Conservation (phyloP, 2,113 vertebrate genomes). For the Puffinus mauretanicus region DNA sequence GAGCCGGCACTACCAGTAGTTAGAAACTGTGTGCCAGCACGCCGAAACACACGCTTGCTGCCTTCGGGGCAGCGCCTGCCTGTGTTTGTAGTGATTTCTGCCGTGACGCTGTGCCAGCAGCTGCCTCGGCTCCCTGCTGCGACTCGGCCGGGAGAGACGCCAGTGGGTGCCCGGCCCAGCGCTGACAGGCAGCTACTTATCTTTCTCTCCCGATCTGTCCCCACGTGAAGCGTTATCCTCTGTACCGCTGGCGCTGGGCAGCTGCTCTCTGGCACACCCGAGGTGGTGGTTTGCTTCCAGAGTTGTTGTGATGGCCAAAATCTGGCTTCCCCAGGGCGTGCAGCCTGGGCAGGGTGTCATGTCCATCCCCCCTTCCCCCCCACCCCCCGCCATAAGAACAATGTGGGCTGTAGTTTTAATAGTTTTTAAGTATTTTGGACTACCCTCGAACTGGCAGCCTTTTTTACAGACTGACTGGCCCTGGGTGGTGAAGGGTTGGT, state of each 20-base stretch:
- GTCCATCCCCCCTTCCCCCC: background rate
- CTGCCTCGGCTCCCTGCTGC: background rate
- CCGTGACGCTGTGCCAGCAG: background rate
- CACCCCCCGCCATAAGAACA: background rate
- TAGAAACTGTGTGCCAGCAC: background rate
- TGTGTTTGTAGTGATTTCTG: background rate
- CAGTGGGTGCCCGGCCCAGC: background rate
- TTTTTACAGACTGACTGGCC: background rate
- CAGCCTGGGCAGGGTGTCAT: background rate
- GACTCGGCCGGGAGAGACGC: background rate
- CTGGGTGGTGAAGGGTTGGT: background rate
- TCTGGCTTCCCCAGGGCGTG: background rate
- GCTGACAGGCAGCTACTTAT: background rate
- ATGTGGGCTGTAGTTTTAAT: background rate
- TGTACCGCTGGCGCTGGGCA: background rate
- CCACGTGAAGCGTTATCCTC: background rate
- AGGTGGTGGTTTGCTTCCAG: background rate
- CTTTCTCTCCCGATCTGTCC: background rate
- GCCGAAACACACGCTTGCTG: fast-evolving
- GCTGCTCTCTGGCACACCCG: background rate
- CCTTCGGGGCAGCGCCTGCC: background rate
- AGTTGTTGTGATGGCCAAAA: background rate
- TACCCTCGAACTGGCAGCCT: background rate
- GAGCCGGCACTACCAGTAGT: background rate
- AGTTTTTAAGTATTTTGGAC: background rate